These are phyloP conservation scores for Carettochelys insculpta DNA, from an alignment of 2,113 vertebrate species.

Conservation along the genomic window DNA sequence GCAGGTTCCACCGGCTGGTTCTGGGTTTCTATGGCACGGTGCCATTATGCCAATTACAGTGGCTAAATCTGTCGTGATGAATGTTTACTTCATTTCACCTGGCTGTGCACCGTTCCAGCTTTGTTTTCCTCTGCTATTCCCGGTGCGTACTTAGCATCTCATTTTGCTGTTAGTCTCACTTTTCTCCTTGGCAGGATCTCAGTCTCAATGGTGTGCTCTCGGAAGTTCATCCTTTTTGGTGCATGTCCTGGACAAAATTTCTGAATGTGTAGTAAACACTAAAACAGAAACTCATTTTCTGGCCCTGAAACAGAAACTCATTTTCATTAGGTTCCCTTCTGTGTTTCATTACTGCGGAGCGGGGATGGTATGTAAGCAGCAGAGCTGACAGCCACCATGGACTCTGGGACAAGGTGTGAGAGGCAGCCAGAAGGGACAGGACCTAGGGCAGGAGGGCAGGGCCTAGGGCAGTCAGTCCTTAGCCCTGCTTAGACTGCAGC, in stretches of 20 bases:
- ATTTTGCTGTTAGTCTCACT: not conserved
- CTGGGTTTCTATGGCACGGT: fast-evolving
- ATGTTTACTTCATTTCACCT: not conserved
- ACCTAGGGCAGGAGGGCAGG: too few species aligned
- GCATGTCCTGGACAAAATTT: not conserved
- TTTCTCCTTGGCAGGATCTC: not conserved
- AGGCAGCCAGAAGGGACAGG: too few species aligned
- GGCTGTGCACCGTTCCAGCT: not conserved
- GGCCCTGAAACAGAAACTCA: not conserved
- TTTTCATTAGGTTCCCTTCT: not conserved
- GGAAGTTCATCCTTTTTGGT: not conserved
- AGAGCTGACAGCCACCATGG: too few species aligned
- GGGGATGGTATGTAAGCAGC: not conserved
- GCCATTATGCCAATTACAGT: too few species aligned
- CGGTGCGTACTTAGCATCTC: fast-evolving
- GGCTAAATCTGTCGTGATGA: fast-evolving
- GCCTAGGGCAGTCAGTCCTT: too few species aligned
- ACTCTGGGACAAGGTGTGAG: too few species aligned
- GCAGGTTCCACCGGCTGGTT: not conserved
- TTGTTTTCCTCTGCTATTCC: fast-evolving
- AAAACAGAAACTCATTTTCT: not conserved
- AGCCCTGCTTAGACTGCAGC: too few species aligned
- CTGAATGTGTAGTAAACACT: not conserved
- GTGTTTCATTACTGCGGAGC: not conserved
- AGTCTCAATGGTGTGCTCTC: not conserved